Evolutionary conservation across 2,888 invertebrate species (phyloP).

Genomic region (Dysmachus trigonus): DNA sequence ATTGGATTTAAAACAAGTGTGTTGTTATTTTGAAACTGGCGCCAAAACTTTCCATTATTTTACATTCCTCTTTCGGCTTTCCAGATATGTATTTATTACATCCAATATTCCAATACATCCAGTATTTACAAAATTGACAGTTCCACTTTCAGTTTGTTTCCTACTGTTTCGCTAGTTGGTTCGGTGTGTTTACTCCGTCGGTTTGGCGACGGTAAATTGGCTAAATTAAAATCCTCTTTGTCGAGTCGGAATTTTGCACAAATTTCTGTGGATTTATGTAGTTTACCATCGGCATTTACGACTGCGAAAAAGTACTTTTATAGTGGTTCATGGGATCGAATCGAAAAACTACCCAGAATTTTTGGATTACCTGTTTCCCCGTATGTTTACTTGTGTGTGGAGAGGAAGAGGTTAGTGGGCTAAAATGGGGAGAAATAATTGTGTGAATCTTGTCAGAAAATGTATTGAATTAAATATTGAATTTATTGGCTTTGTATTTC

Average conservation of each 20-base stretch:
- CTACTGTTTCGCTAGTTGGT: not conserved
- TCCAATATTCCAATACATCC: constrained; percentile 11
- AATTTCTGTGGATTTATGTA: not conserved
- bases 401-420: not conserved
- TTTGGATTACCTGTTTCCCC: not conserved
- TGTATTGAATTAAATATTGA: not conserved
- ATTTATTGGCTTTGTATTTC: not conserved
- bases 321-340: not conserved
- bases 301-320: not conserved
- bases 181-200: not conserved
- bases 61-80: not conserved
- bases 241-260: not conserved
- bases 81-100: not conserved
- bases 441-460: not conserved
- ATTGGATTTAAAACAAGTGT: not conserved
- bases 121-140: not conserved
- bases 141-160: constrained; percentile 26
- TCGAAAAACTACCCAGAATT: not conserved
- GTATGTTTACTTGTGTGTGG: not conserved
- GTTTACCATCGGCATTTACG: not conserved
- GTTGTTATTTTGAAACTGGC: not conserved
- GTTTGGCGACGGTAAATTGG: not conserved
- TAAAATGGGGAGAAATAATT: not conserved
- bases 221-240: no score
- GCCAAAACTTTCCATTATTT: not conserved